A percentile compares a stretch with the other conserved stretches of the same genome.
Conservation (phyloP, 2,113 vertebrate species). For the Lates calcarifer region DNA sequence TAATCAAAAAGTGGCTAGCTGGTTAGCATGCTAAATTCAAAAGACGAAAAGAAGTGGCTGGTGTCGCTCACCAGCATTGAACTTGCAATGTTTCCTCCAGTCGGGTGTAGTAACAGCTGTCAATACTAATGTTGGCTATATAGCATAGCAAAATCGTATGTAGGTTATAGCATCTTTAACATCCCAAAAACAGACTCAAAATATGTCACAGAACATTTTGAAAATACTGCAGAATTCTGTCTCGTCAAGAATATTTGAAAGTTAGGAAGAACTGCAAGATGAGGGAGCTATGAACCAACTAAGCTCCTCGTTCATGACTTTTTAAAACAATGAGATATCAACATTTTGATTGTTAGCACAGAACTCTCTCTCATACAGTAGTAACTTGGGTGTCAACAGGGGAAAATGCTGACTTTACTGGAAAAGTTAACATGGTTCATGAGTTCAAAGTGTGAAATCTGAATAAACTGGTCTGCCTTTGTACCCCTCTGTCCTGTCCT, state of each 20-base stretch:
- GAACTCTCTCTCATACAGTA: neutral
- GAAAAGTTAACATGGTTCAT: neutral
- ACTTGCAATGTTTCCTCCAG: too few species aligned
- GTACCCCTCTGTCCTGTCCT: neutral
- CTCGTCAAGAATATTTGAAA: neutral
- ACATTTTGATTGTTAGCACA: neutral
- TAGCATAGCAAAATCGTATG: too few species aligned
- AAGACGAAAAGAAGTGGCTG: too few species aligned
- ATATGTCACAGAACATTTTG: neutral
- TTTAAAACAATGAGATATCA: neutral
- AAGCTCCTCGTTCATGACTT: neutral
- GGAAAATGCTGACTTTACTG: neutral
- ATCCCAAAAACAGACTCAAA: too few species aligned
- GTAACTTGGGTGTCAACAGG: neutral
- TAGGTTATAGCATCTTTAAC: too few species aligned
- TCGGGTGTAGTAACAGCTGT: too few species aligned
- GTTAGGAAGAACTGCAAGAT: neutral
- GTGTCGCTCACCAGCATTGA: too few species aligned
- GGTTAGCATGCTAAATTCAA: too few species aligned
- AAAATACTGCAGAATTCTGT: neutral
- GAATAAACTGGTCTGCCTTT: conserved; percentile 1
- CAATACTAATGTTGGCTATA: too few species aligned
- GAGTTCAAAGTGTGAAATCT: conserved; percentile 11
- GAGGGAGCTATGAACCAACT: neutral
- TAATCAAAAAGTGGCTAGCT: too few species aligned